A percentile compares a stretch with the other conserved stretches of the same genome.
Evolutionary conservation across 2,888 invertebrate genomes (phyloP).

Genomic region (Trichopria drosophilae): DNA sequence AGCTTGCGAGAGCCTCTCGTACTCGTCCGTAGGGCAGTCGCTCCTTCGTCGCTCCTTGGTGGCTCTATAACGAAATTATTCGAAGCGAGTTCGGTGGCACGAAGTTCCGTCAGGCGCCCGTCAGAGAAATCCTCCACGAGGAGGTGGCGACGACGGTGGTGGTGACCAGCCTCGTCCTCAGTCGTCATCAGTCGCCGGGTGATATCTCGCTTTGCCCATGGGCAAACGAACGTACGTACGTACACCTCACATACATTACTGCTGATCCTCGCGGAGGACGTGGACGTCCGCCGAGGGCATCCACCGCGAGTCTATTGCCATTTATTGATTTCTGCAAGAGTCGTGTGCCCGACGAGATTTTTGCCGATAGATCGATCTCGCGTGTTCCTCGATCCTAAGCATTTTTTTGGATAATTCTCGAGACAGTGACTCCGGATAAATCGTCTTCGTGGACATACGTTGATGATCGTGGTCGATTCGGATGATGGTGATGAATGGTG

Average conservation of each 20-base stretch:
- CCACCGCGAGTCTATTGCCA: slow-evolving; percentile 41
- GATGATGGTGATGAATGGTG: too few species aligned
- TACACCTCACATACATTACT: too few species aligned
- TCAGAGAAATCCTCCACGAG: slow-evolving; percentile 5
- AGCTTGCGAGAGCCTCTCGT: slow-evolving; percentile 37
- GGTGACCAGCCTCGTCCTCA: slow-evolving; percentile 9
- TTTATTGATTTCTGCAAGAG: slow-evolving; percentile 50
- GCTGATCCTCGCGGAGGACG: slow-evolving; percentile 4
- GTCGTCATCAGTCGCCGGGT: slow-evolving; percentile 2
- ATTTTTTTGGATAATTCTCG: not conserved
- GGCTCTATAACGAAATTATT: slow-evolving; percentile 52
- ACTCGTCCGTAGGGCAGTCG: slow-evolving; percentile 48
- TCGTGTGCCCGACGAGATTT: slow-evolving; percentile 43
- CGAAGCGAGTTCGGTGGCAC: slow-evolving; percentile 41
- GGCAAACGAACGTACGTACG: not conserved
- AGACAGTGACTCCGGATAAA: too few species aligned
- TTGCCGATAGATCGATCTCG: too few species aligned
- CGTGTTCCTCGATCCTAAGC: not conserved
- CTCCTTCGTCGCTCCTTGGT: slow-evolving; percentile 53
- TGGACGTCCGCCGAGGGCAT: slow-evolving; percentile 15
- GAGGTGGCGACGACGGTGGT: slow-evolving; percentile 8
- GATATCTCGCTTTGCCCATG: not conserved
- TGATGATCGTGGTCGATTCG: too few species aligned
- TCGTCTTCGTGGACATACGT: too few species aligned
- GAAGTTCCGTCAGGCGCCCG: slow-evolving; percentile 29